These are phyloP conservation scores for Trichogramma pretiosum DNA, from an alignment of 1,140 invertebrate species.

Conservation along the genomic window DNA sequence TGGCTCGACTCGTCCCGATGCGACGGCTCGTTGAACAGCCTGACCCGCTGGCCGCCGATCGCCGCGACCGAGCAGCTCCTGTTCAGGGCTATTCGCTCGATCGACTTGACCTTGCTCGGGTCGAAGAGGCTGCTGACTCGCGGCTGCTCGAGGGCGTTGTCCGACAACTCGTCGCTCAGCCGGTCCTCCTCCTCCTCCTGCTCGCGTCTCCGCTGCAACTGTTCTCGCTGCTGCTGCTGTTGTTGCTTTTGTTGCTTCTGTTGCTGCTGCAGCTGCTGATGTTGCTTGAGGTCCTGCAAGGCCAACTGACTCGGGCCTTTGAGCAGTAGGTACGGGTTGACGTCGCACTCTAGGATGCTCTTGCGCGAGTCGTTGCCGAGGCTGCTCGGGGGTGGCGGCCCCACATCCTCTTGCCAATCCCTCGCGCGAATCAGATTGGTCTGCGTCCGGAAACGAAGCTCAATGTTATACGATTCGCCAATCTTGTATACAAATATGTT, in stretches of 20 bases:
- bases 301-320: constrained; percentile 35
- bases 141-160: constrained; percentile 40
- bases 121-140: constrained; percentile 3
- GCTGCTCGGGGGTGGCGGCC: constrained; percentile 6
- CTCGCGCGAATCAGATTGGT: background rate
- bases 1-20: constrained; percentile 43
- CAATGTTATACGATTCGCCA: no score
- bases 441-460: no score
- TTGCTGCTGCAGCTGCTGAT: no score
- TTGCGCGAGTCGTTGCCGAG: constrained; percentile 37
- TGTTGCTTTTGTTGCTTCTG: no score
- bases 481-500: background rate
- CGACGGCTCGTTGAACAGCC: constrained; percentile 42
- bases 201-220: background rate
- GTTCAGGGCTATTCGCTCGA: background rate
- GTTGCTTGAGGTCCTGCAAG: no score
- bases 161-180: constrained; percentile 45
- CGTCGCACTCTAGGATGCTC: constrained; percentile 75
- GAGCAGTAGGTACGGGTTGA: constrained; percentile 76
- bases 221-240: background rate
- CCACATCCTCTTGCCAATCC: background rate
- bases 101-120: constrained; percentile 3
- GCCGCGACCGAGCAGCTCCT: constrained; percentile 31
- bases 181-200: constrained; percentile 26
- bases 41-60: constrained; percentile 33